Evolutionary conservation across 2,113 vertebrate genomes (phyloP).

Genomic region (Lathamus discolor): DNA sequence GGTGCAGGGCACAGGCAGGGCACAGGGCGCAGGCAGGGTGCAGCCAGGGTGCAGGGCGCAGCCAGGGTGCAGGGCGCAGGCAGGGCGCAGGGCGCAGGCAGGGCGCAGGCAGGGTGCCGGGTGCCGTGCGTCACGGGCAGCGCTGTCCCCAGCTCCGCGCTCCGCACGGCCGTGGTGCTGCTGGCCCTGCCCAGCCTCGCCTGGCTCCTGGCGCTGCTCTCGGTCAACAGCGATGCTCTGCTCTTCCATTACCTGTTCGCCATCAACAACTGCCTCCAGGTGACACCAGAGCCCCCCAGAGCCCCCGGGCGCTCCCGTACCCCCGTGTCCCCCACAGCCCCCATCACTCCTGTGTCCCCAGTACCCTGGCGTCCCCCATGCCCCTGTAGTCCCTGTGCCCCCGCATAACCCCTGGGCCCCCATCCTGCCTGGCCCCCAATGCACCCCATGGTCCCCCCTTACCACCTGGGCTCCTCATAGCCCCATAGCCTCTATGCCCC

Average conservation of each 20-base stretch:
- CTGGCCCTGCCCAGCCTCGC: slow-evolving; percentile 85
- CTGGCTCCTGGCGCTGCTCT: slow-evolving; percentile 88
- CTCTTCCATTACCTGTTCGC: slow-evolving; percentile 95
- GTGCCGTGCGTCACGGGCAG: neutral
- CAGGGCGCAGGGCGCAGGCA: neutral
- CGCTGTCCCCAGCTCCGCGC: slow-evolving; percentile 74
- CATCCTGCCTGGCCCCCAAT: too few relatives aligned
- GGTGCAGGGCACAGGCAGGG: neutral
- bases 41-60: too few relatives aligned
- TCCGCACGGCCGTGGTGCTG: slow-evolving; percentile 81
- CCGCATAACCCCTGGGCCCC: too few relatives aligned
- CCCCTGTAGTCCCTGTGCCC: too few relatives aligned
- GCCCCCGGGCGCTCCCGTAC: too few relatives aligned
- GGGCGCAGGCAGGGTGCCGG: neutral
- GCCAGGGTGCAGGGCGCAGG: too few relatives aligned
- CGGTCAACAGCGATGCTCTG: slow-evolving; percentile 90
- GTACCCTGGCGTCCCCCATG: neutral
- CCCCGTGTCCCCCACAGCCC: too few relatives aligned
- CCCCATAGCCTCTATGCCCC: too few relatives aligned
- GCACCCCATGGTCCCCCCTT: too few relatives aligned
- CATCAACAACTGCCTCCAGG: slow-evolving; percentile 88
- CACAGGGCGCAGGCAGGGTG: accelerated
- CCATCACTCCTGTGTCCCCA: neutral
- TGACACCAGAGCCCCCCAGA: slow-evolving; percentile 18
- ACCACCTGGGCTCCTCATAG: too few relatives aligned